These are phyloP conservation scores for Thunnus albacares DNA, from an alignment of 2,797 vertebrate species.

Conservation along the genomic window DNA sequence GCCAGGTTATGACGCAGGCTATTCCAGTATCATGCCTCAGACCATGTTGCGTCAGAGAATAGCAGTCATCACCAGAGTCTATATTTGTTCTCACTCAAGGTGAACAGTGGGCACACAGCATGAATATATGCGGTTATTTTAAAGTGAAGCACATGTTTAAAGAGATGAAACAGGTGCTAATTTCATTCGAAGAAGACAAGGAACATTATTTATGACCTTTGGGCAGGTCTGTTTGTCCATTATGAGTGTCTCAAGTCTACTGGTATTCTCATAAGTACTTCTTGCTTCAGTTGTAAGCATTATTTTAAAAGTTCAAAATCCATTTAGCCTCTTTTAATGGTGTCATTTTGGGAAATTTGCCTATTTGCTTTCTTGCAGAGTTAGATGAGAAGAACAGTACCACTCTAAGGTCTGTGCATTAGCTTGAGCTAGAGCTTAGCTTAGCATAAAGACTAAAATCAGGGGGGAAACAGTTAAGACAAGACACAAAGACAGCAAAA, in stretches of 20 bases:
- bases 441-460: too few species aligned
- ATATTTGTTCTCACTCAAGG: conserved; percentile 44
- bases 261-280: background rate
- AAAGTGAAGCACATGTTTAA: background rate
- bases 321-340: background rate
- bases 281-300: background rate
- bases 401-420: background rate
- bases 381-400: background rate
- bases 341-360: background rate
- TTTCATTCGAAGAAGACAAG: conserved; percentile 2
- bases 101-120: conserved; percentile 17
- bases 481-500: background rate
- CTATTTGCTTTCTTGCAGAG: background rate
- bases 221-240: background rate
- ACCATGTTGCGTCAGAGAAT: conserved; percentile 57
- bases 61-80: conserved; percentile 33
- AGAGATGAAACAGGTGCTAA: background rate
- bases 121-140: background rate
- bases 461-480: background rate
- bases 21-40: conserved; percentile 50
- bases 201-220: conserved; percentile 10
- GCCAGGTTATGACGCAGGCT: conserved; percentile 25
- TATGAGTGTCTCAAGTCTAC: background rate
- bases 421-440: background rate
- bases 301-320: conserved; percentile 3